Evolutionary conservation across 1,140 invertebrate species (phyloP).

Genomic region (Nylanderia fulva): DNA sequence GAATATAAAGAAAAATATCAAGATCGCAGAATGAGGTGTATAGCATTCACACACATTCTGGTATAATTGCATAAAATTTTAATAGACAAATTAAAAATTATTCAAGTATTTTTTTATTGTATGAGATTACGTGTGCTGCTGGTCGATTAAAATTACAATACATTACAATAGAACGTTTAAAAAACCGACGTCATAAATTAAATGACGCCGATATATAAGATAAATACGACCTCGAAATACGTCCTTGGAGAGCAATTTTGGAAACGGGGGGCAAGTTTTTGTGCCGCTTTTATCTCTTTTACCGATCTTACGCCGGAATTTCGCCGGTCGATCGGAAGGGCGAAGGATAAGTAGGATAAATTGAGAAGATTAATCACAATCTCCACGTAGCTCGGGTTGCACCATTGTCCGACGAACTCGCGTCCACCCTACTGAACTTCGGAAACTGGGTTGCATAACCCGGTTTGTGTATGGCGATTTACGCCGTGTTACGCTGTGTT

Average conservation of each 20-base stretch:
- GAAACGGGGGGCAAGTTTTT: not conserved
- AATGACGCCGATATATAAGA: not conserved
- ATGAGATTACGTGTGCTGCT: not conserved
- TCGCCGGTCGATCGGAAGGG: conserved; percentile 18
- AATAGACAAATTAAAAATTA: too few species aligned
- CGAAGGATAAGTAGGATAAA: conserved; percentile 64
- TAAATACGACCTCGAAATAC: not conserved
- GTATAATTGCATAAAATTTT: too few species aligned
- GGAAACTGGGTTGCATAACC: conserved; percentile 74
- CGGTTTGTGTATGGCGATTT: conserved; percentile 26
- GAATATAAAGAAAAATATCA: too few species aligned
- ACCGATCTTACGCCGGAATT: conserved; percentile 28
- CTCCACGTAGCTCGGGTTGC: conserved; percentile 74
- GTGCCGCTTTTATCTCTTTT: not conserved
- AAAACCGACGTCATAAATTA: not conserved
- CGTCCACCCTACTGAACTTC: conserved; percentile 65
- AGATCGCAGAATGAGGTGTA: not conserved
- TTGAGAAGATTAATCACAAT: conserved; percentile 78
- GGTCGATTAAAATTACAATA: not conserved
- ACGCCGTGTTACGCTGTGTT: conserved; percentile 12
- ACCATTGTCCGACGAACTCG: conserved; percentile 70
- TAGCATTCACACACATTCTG: too few species aligned
- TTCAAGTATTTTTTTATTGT: too few species aligned
- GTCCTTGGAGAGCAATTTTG: not conserved
- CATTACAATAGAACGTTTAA: not conserved